Base-by-base conservation (phyloP, 2,888 invertebrate species). In the Clistopyga incitator region DNA sequence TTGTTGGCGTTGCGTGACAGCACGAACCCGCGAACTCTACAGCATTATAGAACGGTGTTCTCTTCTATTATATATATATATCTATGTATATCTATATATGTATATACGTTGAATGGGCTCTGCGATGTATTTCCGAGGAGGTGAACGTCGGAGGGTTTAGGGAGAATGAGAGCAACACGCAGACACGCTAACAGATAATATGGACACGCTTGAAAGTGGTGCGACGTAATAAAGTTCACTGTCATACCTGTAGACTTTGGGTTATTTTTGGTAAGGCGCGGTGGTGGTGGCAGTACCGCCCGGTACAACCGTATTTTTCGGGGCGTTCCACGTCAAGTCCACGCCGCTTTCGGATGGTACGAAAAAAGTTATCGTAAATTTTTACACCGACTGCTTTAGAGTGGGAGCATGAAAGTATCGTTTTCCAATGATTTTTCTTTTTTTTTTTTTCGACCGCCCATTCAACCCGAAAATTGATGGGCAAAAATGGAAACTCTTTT, bases 141-240 rank as follows among this genome's bases (percentile, higher is more conserved):
- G 42, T 65, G 64, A 82, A 65, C 75, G 78, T 70, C 47, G 70
- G 64, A 78, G 70, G 45, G 70, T 42, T 54, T 15, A 76, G 25
- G 70, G 45, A 70, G 71, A 42, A 72, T 67, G 67, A 77, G 42
- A n/a, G 64, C n/a, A 64, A 25, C 64, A 78, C 75, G 65, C 74
- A 70, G 70, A 64, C 65, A n/a, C 25, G 38, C 68, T n/a, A 61
- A 52, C 80, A 47, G 59, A 74, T 25, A 52, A 45, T 68, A 78
- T 59, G 74, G 71, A 71, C 72, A 34, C 45, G 34, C 25, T 34
- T 20, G 47, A 42, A 77, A 77, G 71, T 72, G 56, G 65, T 59
- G 65, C 86, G 87, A 77, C 86, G 88, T 90, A 89, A 89, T 89
- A 90, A 90, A 90, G 87, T 90, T 89, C 87, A 89, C 89, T 88